Base-by-base conservation (phyloP, 1,140 invertebrate genomes). In the Tetragnatha versicolor region DNA sequence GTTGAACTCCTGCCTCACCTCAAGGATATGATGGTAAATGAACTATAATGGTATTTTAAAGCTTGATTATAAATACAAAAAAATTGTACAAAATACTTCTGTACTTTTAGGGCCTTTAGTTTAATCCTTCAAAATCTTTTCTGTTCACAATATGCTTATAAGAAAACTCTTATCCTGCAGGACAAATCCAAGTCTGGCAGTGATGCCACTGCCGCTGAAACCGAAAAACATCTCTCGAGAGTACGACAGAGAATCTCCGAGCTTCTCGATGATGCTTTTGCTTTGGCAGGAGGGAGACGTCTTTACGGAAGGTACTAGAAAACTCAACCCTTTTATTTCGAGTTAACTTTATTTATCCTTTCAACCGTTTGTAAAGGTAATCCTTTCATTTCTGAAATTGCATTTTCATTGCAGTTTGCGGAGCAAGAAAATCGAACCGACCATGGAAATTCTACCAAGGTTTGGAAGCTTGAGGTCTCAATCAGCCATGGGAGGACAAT, bases 211-310 rank as follows among this genome's bases (percentile, higher is more conserved):
- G 45, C 49, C 27, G 79, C 51, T 0, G 70, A 73, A 20, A 66
- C 69, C 17, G 37, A 80, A 22, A 1, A 49, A 20, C 79, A 80
- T 3, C 39, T 80, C 20, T 55, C 60, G 6, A 75, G 55, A 25
- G 69, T 80, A 7, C 53, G 79, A 25, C 69, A 69, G 45, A 66
- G 66, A 47, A 75, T 80, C 31, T 22, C 60, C 5, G 60, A 80
- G 9, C 42, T 80, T 5, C 33, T 80, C 22, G 79, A 80, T 29
- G 79, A 80, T n/a, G 79, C 79, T 2, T 80, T 80, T 29, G 58
- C 61, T 7, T 7, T 80, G 33, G 70, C 79, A 0, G 70, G 61
- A 12, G 65, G 68, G 7, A 65, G 68, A 51, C 60, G 47, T 7
- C n/a, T 80, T 5, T 58, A 68, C 31, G 68, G 69, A 49, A 80